Base-by-base conservation (phyloP, 2,797 vertebrate genomes). In the Sebastolobus altivelis region DNA sequence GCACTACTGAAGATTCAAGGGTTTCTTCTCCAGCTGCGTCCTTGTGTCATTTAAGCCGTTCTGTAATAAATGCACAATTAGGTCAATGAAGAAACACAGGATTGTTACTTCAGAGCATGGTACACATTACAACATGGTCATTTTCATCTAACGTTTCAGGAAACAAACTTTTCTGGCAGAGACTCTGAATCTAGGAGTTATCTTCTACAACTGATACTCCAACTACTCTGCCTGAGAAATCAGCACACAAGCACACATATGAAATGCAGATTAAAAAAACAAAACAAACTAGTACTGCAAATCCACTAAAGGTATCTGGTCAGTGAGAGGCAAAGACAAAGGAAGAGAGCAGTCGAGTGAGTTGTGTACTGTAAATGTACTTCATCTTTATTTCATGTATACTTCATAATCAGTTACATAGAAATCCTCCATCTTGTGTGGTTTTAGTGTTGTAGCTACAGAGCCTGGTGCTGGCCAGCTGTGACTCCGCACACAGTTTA, bases 361-460 rank as follows among this genome's bases (percentile, higher is more conserved):
- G 85, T 88, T 66, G 82, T 88, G 92, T 95, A 88, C 88, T 96
- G 94, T 94, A 94, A 96, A 96, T 96, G 94, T 95, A 95, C 92
- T 93, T 95, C 81, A 91, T 96, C 95, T 95, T 95, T 97, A 94
- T 95, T 95, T 94, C 79, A 96, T 95, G 95, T 97, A 97, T 97
- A 98, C 96, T 96, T 93, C 91, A 92, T 96, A 95, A 97, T 96
- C 96, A 96, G 94, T 96, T 96, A 97, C 96, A 97, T 95, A 97
- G 95, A 97, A 96, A 94, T 96, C 96, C 95, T 96, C 95, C 95
- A 88, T 96, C 95, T 96, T 95, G 95, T 96, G 95, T 97, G 75
- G 87, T 90, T 93, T 91, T 97, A 98, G 96, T 96, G 95, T 88
- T 83, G 80, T 86, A 90, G 89, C 93, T 93, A 88, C 85, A 93